Evolutionary conservation across 2,113 vertebrate species (phyloP).

Genomic region (Neomonachus schauinslandi): DNA sequence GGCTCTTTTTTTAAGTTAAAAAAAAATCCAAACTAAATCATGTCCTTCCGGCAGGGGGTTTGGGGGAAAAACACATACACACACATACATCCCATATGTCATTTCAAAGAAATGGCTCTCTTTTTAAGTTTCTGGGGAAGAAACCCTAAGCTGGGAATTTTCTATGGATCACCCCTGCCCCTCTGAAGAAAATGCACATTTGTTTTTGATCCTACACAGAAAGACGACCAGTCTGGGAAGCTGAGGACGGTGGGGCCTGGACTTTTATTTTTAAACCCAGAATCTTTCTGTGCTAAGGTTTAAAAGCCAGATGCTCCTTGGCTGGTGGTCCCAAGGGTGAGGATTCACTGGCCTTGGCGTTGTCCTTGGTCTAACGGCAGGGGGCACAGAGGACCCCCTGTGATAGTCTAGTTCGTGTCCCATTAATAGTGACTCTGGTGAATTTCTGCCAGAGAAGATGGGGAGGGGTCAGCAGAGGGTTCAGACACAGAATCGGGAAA

Average conservation of each 20-base stretch:
- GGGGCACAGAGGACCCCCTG: conserved; percentile 71
- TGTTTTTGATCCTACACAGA: conserved; percentile 61
- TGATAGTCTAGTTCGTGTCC: conserved; percentile 83
- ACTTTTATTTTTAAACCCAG: conserved; percentile 9
- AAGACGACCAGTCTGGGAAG: not conserved
- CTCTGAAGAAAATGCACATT: conserved; percentile 33
- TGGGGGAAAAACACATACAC: not conserved
- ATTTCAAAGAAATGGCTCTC: conserved; percentile 71
- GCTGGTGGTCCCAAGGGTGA: conserved; percentile 58
- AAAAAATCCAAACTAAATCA: conserved; percentile 49
- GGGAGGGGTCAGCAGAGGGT: conserved; percentile 79
- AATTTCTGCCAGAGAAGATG: conserved; percentile 83
- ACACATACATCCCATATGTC: conserved; percentile 57
- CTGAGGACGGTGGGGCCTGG: not conserved
- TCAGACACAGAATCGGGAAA: conserved; percentile 83
- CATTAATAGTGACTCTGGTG: conserved; percentile 85
- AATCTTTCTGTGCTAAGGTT: not conserved
- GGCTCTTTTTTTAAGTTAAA: conserved; percentile 3
- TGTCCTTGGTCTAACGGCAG: conserved; percentile 77
- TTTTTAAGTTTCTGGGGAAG: conserved; percentile 70
- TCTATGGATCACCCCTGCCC: not conserved
- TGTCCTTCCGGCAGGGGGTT: not conserved
- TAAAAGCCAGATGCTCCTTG: not conserved
- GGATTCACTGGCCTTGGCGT: conserved; percentile 74
- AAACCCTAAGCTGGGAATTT: conserved; percentile 42